Conservation (phyloP, 2,888 invertebrate species). For the Platerodrilus igneus region DNA sequence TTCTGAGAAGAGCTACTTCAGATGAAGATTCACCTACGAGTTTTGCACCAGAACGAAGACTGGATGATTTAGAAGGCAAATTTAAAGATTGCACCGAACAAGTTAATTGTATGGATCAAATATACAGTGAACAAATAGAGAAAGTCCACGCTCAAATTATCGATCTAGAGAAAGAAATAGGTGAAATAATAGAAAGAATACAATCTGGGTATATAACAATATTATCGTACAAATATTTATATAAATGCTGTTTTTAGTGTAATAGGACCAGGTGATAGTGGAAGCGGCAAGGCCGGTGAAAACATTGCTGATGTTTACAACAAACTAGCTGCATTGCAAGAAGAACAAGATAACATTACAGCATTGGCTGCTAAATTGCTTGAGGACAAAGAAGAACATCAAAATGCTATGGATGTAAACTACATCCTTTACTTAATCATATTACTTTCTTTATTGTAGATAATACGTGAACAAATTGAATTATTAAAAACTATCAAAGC, state of each 20-base stretch:
- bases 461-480: constrained; percentile 61
- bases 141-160: constrained; percentile 52
- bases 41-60: too few species aligned
- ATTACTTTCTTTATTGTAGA: constrained; percentile 40
- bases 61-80: constrained; percentile 24
- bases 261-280: constrained; percentile 34
- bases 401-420: constrained; percentile 53
- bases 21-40: too few species aligned
- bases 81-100: constrained; percentile 37
- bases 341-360: constrained; percentile 45
- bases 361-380: constrained; percentile 48
- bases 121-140: constrained; percentile 46
- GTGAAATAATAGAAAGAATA: constrained; percentile 36
- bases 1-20: too few species aligned
- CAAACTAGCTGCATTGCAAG: constrained; percentile 44
- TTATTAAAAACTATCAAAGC: constrained; percentile 62
- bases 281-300: constrained; percentile 25
- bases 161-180: constrained; percentile 47
- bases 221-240: too few species aligned
- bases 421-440: too few species aligned
- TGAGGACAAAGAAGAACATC: constrained; percentile 55
- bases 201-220: constrained; percentile 30
- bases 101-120: constrained; percentile 38
- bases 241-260: constrained; percentile 9
- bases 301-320: constrained; percentile 41